Evolutionary conservation across 2,888 invertebrate genomes (phyloP).

Genomic region (Andrena dorsata): DNA sequence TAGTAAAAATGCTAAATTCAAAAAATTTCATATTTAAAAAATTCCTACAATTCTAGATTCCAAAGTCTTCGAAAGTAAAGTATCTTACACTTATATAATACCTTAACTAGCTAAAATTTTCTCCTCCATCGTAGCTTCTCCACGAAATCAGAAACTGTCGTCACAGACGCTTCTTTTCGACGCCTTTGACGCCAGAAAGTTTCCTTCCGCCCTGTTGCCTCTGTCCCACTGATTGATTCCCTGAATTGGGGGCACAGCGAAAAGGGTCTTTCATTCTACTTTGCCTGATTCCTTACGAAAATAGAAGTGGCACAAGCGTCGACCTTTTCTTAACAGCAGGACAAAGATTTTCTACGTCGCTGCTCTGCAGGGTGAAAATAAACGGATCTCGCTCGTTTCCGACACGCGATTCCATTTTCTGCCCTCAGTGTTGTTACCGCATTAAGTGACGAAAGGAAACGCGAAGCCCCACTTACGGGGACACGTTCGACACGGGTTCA

Average conservation of each 20-base stretch:
- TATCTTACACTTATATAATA: too few species aligned
- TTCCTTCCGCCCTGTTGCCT: background rate
- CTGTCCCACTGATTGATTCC: background rate
- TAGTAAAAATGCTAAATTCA: too few species aligned
- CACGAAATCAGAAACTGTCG: background rate
- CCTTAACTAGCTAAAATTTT: background rate
- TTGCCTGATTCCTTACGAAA: background rate
- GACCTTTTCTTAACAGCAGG: background rate
- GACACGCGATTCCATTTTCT: background rate
- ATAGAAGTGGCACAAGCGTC: background rate
- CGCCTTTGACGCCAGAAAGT: background rate
- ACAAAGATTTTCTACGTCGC: background rate
- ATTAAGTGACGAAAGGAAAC: background rate
- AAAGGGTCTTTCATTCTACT: background rate
- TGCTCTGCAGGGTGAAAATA: background rate
- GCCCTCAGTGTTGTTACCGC: background rate
- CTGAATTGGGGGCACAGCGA: background rate
- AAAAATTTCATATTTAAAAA: too few species aligned
- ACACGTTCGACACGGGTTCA: background rate
- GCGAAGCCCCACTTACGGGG: too few species aligned
- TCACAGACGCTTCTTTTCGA: background rate
- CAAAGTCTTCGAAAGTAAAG: background rate
- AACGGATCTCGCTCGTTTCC: conserved; percentile 7
- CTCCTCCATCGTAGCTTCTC: background rate
- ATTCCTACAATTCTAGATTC: background rate